phyloP scores from a whole-genome alignment of 2,888 invertebrate genomes.

The Apamea crenata region DNA sequence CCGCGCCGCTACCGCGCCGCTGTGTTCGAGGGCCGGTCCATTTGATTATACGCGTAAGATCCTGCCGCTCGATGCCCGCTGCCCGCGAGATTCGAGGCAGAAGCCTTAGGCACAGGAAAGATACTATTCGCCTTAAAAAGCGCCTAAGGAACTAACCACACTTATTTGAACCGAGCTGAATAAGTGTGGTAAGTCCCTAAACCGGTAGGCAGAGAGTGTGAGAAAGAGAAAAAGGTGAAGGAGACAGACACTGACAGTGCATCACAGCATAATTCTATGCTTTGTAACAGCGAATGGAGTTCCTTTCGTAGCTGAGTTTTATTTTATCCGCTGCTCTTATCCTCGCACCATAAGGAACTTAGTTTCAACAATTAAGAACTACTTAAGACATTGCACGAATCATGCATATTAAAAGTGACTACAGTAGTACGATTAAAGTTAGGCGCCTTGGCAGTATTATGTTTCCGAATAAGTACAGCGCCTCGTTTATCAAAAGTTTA shows the following conservation, averaged over 20 bases:
- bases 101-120: not conserved
- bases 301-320: too few species aligned
- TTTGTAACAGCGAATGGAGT: not conserved
- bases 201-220: too few species aligned
- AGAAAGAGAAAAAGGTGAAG: not conserved
- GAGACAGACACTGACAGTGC: not conserved
- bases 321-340: not conserved
- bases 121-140: not conserved
- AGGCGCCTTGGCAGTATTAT: not conserved
- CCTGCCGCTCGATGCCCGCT: too few species aligned
- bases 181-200: too few species aligned
- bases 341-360: fast-evolving
- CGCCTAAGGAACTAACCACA: too few species aligned
- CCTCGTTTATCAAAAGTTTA: not conserved
- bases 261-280: not conserved
- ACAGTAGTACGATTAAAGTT: not conserved
- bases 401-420: not conserved
- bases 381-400: not conserved
- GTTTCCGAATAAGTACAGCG: not conserved
- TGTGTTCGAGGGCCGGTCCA: too few species aligned
- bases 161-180: too few species aligned
- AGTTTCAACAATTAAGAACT: not conserved
- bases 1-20: too few species aligned
- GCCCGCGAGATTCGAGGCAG: too few species aligned
- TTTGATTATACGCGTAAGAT: too few species aligned